Base-by-base conservation (phyloP, 2,113 vertebrate genomes). In the Dermatemys mawii region DNA sequence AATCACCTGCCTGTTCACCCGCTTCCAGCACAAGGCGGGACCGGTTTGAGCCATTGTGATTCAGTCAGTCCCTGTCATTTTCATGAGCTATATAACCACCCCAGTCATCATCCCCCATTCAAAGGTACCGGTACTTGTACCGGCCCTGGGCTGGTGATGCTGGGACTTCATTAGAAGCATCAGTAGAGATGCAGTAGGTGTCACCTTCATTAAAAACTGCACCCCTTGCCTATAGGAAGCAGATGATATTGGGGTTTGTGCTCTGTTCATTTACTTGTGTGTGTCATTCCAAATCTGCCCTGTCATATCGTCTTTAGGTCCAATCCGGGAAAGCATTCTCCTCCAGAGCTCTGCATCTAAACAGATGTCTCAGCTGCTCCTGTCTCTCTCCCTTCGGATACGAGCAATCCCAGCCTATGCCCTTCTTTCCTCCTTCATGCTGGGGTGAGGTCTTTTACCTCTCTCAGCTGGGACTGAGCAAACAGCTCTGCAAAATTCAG, bases 401-500 rank as follows among this genome's bases (percentile, higher is more conserved):
- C 46, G 73, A 32, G 22, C 21, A 17, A 75, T 81, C 26, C n/a
- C n/a, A 38, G 19, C 63, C 63, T 70, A 11, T 70, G 63, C 19
- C 16, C 60, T 67, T n/a, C 32, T n/a, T 19, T 35, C 60, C 60
- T 67, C 35, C 29, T 60, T 60, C 57, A 35, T 8, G 57, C 57
- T 35, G 57, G 26, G 8, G 46, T 32, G 3, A 26, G 0, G 0
- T 49, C 8, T 3, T 6, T 29, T 1, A 0, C 22, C 49, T 50
- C 9, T 1, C 44, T 17, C 2, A 54, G 22, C 51, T 0, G 7
- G 79, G 2, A 6, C 0, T 1, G 5, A 88, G 87, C 5, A 2
- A 89, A 83, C n/a, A 5, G 7, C 41, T 46, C 24, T 27, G 26
- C 41, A 46, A 27, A 76, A 13, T 46, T 76, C 12, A 76, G 12